phyloP scores from a whole-genome alignment of 2,888 invertebrate species.

The Lasioglossum morio region DNA sequence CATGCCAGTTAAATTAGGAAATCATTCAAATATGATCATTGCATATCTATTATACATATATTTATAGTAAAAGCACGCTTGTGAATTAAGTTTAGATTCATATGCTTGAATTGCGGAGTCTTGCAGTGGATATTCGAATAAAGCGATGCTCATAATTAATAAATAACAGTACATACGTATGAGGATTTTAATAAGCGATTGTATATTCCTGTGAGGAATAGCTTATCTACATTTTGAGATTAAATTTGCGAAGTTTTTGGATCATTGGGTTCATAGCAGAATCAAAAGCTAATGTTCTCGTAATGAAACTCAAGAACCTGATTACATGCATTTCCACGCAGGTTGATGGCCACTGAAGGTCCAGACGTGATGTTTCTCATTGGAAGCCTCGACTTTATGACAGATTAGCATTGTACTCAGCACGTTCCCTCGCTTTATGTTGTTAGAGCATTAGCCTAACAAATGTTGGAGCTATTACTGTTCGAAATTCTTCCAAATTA shows the following conservation, averaged over 20 bases:
- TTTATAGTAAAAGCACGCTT: not conserved
- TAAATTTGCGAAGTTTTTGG: not conserved
- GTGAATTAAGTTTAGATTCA: not conserved
- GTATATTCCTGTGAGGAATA: not conserved
- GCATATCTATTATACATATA: too few relatives aligned
- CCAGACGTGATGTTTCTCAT: conserved; percentile 7
- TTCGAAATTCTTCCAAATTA: not conserved
- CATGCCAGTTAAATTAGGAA: not conserved
- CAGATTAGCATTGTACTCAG: conserved; percentile 5
- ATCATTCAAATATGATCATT: too few relatives aligned
- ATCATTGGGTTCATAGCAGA: not conserved
- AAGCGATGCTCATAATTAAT: accelerated
- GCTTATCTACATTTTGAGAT: not conserved
- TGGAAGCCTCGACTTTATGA: conserved; percentile 5
- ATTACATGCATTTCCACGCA: not conserved
- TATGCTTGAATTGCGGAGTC: not conserved
- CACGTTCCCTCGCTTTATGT: not conserved
- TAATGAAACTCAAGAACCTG: not conserved
- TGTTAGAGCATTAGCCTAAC: not conserved
- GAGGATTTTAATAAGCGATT: not conserved
- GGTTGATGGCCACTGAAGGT: not conserved
- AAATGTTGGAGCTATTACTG: not conserved
- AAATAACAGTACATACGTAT: not conserved
- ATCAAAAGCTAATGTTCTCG: not conserved
- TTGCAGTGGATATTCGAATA: not conserved